These are phyloP conservation scores for Lampris incognitus DNA, from an alignment of 2,113 vertebrate species.

Conservation along the genomic window DNA sequence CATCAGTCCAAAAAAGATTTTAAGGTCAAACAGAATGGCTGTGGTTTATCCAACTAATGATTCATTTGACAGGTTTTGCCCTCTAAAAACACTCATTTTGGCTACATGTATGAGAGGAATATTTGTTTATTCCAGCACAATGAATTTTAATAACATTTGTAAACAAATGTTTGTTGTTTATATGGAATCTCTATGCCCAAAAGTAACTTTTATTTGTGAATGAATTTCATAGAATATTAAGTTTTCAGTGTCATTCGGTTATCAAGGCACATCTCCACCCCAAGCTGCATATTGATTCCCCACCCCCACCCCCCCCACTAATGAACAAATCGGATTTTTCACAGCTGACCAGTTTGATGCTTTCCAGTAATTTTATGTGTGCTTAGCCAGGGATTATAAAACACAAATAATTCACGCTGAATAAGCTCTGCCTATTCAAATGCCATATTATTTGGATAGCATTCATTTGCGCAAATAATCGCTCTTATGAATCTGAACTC, in stretches of 20 bases:
- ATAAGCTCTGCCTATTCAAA: constrained; percentile 83
- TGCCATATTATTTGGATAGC: constrained; percentile 83
- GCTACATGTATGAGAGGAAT: constrained; percentile 17
- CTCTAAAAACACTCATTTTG: constrained; percentile 56
- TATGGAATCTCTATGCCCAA: constrained; percentile 26
- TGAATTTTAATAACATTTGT: constrained; percentile 35
- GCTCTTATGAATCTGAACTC: constrained; percentile 79
- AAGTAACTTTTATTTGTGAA: constrained; percentile 23
- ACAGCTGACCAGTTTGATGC: constrained; percentile 87
- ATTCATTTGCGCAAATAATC: constrained; percentile 86
- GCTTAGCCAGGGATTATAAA: constrained; percentile 86
- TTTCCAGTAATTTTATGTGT: constrained; percentile 87
- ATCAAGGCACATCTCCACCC: constrained; percentile 64
- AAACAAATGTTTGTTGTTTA: constrained; percentile 65
- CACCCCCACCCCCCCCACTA: constrained; percentile 64
- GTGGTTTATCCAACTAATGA: constrained; percentile 64
- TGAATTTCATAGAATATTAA: constrained; percentile 50
- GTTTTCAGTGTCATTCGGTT: constrained; percentile 52
- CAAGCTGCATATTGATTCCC: constrained; percentile 77
- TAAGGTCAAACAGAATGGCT: constrained; percentile 63
- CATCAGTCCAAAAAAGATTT: constrained; percentile 73
- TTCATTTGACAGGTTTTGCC: constrained; percentile 67
- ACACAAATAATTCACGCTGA: constrained; percentile 83
- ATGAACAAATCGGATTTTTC: constrained; percentile 87
- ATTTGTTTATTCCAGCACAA: constrained; percentile 57